Conservation (phyloP, 2,888 invertebrate species). For the Hoplodrina ambigua region DNA sequence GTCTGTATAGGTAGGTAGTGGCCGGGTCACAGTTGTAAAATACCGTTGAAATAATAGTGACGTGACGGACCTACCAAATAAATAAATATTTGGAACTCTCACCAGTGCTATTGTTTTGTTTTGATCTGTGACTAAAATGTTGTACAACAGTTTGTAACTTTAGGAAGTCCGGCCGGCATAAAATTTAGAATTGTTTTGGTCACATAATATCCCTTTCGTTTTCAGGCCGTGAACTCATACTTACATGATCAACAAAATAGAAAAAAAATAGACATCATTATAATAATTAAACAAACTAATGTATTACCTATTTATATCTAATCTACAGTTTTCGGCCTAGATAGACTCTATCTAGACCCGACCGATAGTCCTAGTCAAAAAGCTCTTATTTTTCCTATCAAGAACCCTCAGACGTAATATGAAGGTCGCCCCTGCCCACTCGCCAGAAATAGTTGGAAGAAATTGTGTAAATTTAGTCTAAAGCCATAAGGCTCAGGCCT, state of each 20-base stretch:
- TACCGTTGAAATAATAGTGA: conserved; percentile 9
- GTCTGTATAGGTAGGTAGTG: background rate
- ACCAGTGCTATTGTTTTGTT: conserved; percentile 58
- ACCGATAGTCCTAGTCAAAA: too few species aligned
- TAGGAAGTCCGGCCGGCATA: conserved; percentile 41
- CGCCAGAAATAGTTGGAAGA: background rate
- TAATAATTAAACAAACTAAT: background rate
- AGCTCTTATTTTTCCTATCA: too few species aligned
- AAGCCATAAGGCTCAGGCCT: too few species aligned
- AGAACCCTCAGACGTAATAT: background rate
- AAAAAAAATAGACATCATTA: too few species aligned
- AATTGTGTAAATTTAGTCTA: too few species aligned
- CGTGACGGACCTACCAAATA: conserved; percentile 6
- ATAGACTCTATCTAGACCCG: too few species aligned
- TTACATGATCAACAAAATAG: background rate
- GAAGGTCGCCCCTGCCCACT: background rate
- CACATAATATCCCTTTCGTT: conserved; percentile 52
- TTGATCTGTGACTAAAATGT: conserved; percentile 67
- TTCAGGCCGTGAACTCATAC: conserved; percentile 16
- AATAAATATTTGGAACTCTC: conserved; percentile 43
- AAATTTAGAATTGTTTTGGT: conserved; percentile 33
- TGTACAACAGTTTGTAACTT: conserved; percentile 35
- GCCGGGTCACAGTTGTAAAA: background rate
- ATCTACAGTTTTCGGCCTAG: too few species aligned
- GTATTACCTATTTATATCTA: background rate